Base-by-base conservation (phyloP, 2,888 invertebrate species). In the Spatulosminthurus flaviceps region DNA sequence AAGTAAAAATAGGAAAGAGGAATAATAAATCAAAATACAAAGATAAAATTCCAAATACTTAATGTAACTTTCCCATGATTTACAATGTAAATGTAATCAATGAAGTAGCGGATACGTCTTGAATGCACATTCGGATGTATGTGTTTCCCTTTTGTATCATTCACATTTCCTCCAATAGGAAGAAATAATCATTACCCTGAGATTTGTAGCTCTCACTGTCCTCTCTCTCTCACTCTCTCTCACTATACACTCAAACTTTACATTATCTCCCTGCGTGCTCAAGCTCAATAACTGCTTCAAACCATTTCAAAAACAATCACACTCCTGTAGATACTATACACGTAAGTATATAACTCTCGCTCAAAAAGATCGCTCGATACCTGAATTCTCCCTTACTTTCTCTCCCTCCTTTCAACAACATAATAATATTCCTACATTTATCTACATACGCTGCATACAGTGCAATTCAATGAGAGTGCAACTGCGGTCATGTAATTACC, bases 121-220 rank as follows among this genome's bases (percentile, higher is more conserved):
- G 81, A 82, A 80, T 82, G 82, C 79, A 82, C 80, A 81, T 82
- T 82, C 84, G 84, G 84, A 84, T 83, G 82, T 60, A 72, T 84
- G 80, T 81, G 80, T 81, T 84, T 84, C 83, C 84, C 83, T 83
- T 84, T 84, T 82, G 83, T 80, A 83, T 83, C 82, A 83, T 84
- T 84, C 82, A 82, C 84, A 84, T 84, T 84, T 84, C 84, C 84
- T 84, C 80, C 79, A 80, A 83, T 81, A 83, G 84, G 84, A 84
- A 83, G 84, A 83, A 84, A 84, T 84, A 83, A 84, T 84, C 84
- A 82, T 84, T 84, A 84, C 77, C 72, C 24, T 51, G 81, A 84
- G 83, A 83, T 84, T 84, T 83, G 84, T 84, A 80, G 80, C 78
- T 78, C 29, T 72, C 24, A 64, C 72, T 42, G 41, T 67, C 60